Percentiles rank a stretch among this genome's conserved stretches.
Evolutionary conservation across 1,140 invertebrate species (phyloP).

Genomic region (Hestina assimilis): DNA sequence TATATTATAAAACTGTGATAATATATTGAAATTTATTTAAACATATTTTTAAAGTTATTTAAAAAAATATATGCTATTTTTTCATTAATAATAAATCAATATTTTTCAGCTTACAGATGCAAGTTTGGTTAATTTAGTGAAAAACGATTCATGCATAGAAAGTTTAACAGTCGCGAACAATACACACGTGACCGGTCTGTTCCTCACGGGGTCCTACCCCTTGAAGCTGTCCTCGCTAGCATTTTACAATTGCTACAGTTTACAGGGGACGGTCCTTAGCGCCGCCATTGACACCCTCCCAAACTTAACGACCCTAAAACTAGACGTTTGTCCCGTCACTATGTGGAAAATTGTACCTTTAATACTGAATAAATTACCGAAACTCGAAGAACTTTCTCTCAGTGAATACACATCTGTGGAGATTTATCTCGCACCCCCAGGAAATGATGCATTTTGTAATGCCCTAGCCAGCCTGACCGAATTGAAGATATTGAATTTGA

Average conservation of each 20-base stretch:
- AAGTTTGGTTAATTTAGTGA: constrained; percentile 58
- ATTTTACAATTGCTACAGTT: constrained; percentile 67
- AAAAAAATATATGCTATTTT: not conserved
- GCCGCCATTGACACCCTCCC: constrained; percentile 54
- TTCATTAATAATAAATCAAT: not conserved
- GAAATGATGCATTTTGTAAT: constrained; percentile 47
- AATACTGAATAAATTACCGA: constrained; percentile 56
- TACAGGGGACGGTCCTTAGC: constrained; percentile 56
- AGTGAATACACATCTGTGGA: constrained; percentile 57
- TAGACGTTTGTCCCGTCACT: constrained; percentile 56
- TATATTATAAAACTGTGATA: too few species aligned
- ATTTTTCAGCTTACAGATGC: constrained; percentile 61
- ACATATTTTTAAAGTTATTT: not conserved
- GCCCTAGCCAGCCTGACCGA: constrained; percentile 42
- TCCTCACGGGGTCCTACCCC: constrained; percentile 51
- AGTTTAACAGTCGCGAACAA: constrained; percentile 60
- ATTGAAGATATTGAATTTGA: constrained; percentile 54
- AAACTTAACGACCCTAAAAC: constrained; percentile 48
- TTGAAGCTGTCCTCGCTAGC: constrained; percentile 50
- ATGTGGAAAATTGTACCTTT: constrained; percentile 59
- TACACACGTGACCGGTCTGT: constrained; percentile 62
- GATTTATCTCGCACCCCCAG: constrained; percentile 22
- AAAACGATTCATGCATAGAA: constrained; percentile 57
- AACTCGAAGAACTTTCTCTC: constrained; percentile 63
- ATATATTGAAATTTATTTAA: too few species aligned